Evolutionary conservation across 1,140 invertebrate genomes (phyloP).

Genomic region (Trichonephila clavipes): DNA sequence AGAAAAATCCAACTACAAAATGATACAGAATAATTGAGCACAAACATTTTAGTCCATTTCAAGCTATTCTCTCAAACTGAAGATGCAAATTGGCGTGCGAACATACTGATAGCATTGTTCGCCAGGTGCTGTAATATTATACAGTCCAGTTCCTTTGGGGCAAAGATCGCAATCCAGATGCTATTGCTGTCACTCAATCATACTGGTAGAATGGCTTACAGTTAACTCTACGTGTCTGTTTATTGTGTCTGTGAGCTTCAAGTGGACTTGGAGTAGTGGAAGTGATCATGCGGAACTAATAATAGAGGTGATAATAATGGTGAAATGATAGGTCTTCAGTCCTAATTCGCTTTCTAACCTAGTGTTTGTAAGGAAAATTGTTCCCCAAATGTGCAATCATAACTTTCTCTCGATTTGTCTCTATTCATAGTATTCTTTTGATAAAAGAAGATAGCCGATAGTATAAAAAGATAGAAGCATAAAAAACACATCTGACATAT

Average conservation of each 20-base stretch:
- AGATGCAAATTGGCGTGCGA: not conserved
- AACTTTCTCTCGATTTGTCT: not conserved
- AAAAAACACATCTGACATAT: not conserved
- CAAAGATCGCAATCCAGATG: not conserved
- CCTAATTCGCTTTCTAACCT: not conserved
- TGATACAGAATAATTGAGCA: not conserved
- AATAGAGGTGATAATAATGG: slow-evolving; percentile 34
- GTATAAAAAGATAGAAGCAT: not conserved
- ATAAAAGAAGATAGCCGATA: not conserved
- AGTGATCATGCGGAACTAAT: slow-evolving; percentile 27
- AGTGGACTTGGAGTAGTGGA: not conserved
- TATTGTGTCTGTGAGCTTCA: not conserved
- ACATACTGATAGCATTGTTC: not conserved
- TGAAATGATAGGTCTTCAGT: not conserved
- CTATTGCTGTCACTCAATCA: slow-evolving; percentile 48
- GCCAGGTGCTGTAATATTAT: not conserved
- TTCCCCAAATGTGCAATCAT: not conserved
- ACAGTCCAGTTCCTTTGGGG: not conserved
- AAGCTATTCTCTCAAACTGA: not conserved
- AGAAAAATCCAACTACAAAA: not conserved
- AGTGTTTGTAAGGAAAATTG: not conserved
- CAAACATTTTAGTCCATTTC: not conserved
- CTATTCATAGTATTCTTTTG: not conserved
- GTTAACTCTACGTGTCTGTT: not conserved
- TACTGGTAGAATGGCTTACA: not conserved